Percentiles rank a stretch among this genome's conserved stretches.
Conservation (phyloP, 2,888 invertebrate genomes). For the Allolobophora icterica region DNA sequence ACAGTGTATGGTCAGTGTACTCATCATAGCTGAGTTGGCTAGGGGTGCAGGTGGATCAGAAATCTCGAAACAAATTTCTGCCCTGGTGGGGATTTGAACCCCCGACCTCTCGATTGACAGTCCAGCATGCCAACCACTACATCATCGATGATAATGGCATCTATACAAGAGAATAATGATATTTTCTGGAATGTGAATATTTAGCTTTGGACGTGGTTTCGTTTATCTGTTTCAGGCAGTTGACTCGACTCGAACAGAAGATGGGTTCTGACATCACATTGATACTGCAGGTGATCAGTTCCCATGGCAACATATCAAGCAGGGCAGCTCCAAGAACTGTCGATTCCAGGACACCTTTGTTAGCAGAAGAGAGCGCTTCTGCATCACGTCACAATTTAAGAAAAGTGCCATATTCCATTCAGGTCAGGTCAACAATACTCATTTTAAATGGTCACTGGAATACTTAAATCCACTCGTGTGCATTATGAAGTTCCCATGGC, state of each 20-base stretch:
- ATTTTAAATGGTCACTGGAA: neutral
- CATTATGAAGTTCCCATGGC: too few species aligned
- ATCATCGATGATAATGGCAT: too few species aligned
- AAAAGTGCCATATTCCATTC: conserved; percentile 20
- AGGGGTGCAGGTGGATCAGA: too few species aligned
- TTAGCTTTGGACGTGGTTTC: neutral
- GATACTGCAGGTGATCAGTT: conserved; percentile 53
- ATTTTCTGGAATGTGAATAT: too few species aligned
- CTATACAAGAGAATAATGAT: too few species aligned
- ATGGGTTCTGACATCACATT: conserved; percentile 62
- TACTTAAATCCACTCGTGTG: too few species aligned
- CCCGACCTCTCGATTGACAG: too few species aligned
- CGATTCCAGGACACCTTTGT: neutral
- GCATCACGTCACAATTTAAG: neutral
- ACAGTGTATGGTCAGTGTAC: too few species aligned
- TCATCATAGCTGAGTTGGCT: too few species aligned
- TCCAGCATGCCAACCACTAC: too few species aligned
- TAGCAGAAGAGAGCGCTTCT: neutral
- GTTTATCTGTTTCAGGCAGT: conserved; percentile 49
- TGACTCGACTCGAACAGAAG: conserved; percentile 61
- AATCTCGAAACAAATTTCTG: too few species aligned
- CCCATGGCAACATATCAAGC: neutral
- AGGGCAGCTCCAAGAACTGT: neutral
- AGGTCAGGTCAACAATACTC: conserved; percentile 28
- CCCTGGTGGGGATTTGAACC: too few species aligned